Conservation (phyloP, 53 echinoderm and acorn worm species). For the Actinopyga echinites region DNA sequence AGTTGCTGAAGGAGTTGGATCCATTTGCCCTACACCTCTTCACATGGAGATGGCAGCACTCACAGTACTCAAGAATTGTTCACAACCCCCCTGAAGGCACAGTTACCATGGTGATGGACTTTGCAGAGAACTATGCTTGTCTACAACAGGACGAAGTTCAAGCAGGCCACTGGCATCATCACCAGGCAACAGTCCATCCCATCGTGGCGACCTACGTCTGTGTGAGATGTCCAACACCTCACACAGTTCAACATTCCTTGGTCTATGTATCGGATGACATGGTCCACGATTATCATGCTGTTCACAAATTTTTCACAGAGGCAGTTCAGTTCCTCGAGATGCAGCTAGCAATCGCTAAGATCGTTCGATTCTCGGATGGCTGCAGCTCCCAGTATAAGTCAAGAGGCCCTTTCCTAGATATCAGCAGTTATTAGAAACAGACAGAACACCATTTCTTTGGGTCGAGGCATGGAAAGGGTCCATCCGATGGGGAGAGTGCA, state of each 20-base stretch:
- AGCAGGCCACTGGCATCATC: conserved; percentile 44
- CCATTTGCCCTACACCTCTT: conserved; percentile 4
- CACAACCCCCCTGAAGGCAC: conserved; percentile 22
- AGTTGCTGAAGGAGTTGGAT: neutral
- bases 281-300: conserved; percentile 39
- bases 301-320: neutral
- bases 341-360: neutral
- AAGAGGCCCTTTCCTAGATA: conserved; percentile 33
- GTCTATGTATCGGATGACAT: conserved; percentile 35
- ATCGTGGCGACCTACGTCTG: conserved; percentile 33
- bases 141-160: conserved; percentile 51
- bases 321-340: neutral
- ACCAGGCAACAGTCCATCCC: conserved; percentile 31
- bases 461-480: conserved; percentile 28
- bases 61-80: neutral
- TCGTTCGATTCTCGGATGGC: conserved; percentile 30
- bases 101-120: conserved; percentile 54
- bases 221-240: neutral
- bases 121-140: conserved; percentile 60
- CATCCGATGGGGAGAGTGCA: conserved; percentile 20
- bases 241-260: neutral
- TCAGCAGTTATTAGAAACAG: neutral
- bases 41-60: conserved; percentile 30
- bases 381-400: conserved; percentile 27
- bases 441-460: conserved; percentile 29